Conservation (phyloP, 2,888 invertebrate species). For the Erannis defoliaria region DNA sequence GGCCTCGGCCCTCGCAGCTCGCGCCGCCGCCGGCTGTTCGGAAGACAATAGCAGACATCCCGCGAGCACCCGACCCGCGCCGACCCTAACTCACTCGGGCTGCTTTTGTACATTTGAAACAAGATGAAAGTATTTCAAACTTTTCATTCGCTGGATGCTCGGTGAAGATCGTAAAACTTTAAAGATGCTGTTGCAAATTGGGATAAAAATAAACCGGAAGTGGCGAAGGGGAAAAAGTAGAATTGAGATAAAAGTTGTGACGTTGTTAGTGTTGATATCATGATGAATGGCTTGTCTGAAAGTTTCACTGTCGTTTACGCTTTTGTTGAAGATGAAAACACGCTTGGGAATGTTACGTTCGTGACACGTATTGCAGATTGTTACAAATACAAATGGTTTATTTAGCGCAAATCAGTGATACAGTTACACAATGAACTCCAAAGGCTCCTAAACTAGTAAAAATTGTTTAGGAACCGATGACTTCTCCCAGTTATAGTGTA, state of each 20-base stretch:
- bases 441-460: too few species aligned
- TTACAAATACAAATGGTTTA: too few species aligned
- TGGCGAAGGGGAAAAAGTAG: constrained; percentile 14
- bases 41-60: constrained; percentile 56
- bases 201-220: constrained; percentile 17
- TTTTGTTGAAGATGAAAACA: background rate
- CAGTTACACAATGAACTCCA: too few species aligned
- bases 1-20: constrained; percentile 43
- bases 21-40: constrained; percentile 41
- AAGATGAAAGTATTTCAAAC: constrained; percentile 38
- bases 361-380: constrained; percentile 1
- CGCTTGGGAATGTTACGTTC: background rate
- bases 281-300: constrained; percentile 12
- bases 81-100: constrained; percentile 47
- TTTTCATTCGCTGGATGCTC: constrained; percentile 14
- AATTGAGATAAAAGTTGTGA: constrained; percentile 10
- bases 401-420: too few species aligned
- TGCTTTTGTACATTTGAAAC: constrained; percentile 39
- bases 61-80: constrained; percentile 43
- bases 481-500: too few species aligned
- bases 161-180: constrained; percentile 19
- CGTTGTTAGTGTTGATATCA: constrained; percentile 32
- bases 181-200: constrained; percentile 16
- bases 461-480: too few species aligned
- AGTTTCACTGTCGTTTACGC: background rate